Evolutionary conservation across 2,797 vertebrate species (phyloP), one percentile per base, ranked within the genome.

Genomic region (Tokudaia tokunoshimensis): DNA sequence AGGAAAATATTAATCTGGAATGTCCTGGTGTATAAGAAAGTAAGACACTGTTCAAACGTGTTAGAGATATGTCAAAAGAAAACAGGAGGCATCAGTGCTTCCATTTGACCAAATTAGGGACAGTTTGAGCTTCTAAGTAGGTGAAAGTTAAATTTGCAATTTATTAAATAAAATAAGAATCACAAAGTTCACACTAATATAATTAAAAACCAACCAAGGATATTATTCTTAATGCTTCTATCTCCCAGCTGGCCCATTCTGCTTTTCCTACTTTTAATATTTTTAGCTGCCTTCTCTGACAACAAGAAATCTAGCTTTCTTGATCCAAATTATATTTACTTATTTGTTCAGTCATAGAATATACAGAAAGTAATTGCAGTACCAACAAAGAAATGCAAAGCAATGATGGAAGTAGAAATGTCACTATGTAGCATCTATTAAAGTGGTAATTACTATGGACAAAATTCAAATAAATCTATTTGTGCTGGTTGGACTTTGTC

Each of bases 341-440:
- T 95, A 94, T 90, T 83, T 83, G 83, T 89, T 83, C 80, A 87
- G 70, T 93, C 41, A 63, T 88, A 97, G 81, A 96, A 95, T 81
- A 96, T 34, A 89, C 50, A 96, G 61, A 96, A 95, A 95, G 84
- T 93, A 93, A 95, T 93, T 93, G 92, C 37, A 91, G 50, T 92
- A 92, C 4, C 67, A 96, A 41, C 11, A 65, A 82, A 74, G 41
- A 94, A 94, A 47, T 87, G 22, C 41, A 76, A 44, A 92, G 10
- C 13, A 63, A 70, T 87, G 47, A 70, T 80, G 31, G 59, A 94
- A 82, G 81, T 85, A 90, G 24, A 81, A 89, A 84, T 85, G 79
- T 50, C 37, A 85, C 57, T 44, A 72, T 91, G 50, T 93, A 14
- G 14, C 37, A 91, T 11, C 57, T 59, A 76, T 44, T 41, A 88